Conservation (phyloP, 2,113 vertebrate species). For the Drymodes brunneopygia region DNA sequence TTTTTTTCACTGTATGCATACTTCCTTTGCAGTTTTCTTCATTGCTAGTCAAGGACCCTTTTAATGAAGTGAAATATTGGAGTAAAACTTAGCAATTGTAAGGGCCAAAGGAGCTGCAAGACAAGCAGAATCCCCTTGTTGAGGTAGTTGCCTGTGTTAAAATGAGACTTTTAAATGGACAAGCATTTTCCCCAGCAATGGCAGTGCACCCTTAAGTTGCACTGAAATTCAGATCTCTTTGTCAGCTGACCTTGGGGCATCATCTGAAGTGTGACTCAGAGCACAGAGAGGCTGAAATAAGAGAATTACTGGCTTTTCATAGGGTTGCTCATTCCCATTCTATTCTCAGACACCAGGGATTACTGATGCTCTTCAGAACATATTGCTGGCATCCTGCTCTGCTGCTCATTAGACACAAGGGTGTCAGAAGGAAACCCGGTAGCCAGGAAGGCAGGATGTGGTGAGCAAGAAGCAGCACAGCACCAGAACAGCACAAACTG, state of each 20-base stretch:
- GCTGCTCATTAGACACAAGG: not conserved
- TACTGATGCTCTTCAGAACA: conserved; percentile 26
- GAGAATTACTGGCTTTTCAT: not conserved
- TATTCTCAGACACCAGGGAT: conserved; percentile 14
- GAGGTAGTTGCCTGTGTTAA: not conserved
- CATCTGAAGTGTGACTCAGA: conserved; percentile 18
- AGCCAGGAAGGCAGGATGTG: not conserved
- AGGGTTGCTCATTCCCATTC: not conserved
- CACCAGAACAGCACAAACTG: not conserved
- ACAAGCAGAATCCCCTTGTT: not conserved
- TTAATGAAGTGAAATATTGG: not conserved
- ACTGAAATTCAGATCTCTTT: not conserved
- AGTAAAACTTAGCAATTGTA: not conserved
- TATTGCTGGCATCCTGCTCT: not conserved
- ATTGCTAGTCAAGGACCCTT: not conserved
- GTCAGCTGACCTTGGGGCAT: not conserved
- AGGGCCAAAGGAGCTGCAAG: not conserved
- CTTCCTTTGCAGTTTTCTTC: not conserved
- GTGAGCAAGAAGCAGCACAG: not conserved
- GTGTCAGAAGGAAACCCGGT: not conserved
- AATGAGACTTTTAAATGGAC: not conserved
- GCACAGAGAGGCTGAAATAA: not conserved
- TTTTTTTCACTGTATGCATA: not conserved
- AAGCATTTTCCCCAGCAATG: not conserved
- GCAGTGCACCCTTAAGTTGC: not conserved